These are phyloP conservation scores for Hylaea fasciaria DNA, from an alignment of 2,888 invertebrate species.

Conservation along the genomic window DNA sequence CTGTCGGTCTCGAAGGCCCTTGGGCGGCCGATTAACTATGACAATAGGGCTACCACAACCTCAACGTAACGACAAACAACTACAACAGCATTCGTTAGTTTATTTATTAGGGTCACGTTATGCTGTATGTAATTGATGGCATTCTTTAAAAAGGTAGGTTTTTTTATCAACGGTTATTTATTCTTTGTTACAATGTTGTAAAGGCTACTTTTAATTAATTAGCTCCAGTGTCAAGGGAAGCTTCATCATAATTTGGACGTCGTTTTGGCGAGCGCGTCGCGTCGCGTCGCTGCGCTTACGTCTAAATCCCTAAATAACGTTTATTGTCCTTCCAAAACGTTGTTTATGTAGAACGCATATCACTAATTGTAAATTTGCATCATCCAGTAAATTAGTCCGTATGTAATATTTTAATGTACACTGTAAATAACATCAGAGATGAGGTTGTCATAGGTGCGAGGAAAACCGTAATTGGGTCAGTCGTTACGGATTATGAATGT, in stretches of 20 bases:
- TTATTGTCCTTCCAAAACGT: conserved; percentile 53
- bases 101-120: too few relatives aligned
- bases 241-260: conserved; percentile 18
- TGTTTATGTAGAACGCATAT: conserved; percentile 42
- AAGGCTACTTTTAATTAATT: background rate
- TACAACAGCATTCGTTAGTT: too few relatives aligned
- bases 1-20: too few relatives aligned
- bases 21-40: too few relatives aligned
- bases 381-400: conserved; percentile 32
- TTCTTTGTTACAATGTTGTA: background rate
- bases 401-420: conserved; percentile 35
- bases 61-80: too few relatives aligned
- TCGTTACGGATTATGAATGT: too few relatives aligned
- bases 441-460: conserved; percentile 23
- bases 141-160: too few relatives aligned
- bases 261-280: conserved; percentile 24
- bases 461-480: background rate
- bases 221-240: conserved; percentile 11
- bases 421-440: conserved; percentile 46
- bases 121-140: too few relatives aligned
- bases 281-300: conserved; percentile 28
- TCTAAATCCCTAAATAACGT: conserved; percentile 51
- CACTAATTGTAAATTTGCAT: conserved; percentile 36
- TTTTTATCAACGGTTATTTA: too few relatives aligned
- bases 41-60: too few relatives aligned